These are phyloP conservation scores for Pseudomyrmex dendroicus DNA, from an alignment of 1,140 invertebrate genomes.

Conservation along the genomic window DNA sequence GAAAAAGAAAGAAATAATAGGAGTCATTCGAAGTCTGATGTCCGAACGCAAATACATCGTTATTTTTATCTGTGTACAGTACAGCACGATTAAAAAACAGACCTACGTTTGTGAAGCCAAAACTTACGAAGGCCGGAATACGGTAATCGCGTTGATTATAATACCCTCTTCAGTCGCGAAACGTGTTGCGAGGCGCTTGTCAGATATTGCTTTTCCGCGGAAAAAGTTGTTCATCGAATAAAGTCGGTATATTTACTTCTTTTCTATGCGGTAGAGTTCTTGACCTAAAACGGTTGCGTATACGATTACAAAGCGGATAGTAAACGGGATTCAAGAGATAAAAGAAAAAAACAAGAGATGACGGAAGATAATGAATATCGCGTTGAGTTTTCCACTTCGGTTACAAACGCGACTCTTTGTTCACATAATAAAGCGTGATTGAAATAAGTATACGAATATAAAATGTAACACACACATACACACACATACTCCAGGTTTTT, in stretches of 20 bases:
- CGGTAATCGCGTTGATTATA: slow-evolving; percentile 3
- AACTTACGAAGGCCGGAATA: slow-evolving; percentile 6
- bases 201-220: slow-evolving; percentile 24
- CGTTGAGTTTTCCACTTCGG: not conserved
- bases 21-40: slow-evolving; percentile 20
- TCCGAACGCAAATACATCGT: not conserved
- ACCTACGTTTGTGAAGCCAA: not conserved
- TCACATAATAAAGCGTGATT: not conserved
- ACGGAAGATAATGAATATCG: not conserved
- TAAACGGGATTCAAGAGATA: not conserved
- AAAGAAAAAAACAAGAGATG: not conserved
- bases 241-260: slow-evolving; percentile 51
- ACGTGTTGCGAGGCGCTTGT: not conserved
- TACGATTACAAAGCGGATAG: not conserved
- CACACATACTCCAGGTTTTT: too few relatives aligned
- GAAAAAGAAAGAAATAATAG: slow-evolving; percentile 43
- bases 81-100: slow-evolving; percentile 31
- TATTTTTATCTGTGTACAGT: not conserved
- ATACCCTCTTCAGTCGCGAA: not conserved
- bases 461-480: too few relatives aligned
- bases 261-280: slow-evolving; percentile 37
- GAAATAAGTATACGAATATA: not conserved
- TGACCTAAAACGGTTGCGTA: slow-evolving; percentile 49
- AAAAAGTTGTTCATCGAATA: slow-evolving; percentile 21
- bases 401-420: not conserved